These are phyloP conservation scores for Lasius fuliginosus DNA, from an alignment of 2,888 invertebrate genomes.

Conservation along the genomic window DNA sequence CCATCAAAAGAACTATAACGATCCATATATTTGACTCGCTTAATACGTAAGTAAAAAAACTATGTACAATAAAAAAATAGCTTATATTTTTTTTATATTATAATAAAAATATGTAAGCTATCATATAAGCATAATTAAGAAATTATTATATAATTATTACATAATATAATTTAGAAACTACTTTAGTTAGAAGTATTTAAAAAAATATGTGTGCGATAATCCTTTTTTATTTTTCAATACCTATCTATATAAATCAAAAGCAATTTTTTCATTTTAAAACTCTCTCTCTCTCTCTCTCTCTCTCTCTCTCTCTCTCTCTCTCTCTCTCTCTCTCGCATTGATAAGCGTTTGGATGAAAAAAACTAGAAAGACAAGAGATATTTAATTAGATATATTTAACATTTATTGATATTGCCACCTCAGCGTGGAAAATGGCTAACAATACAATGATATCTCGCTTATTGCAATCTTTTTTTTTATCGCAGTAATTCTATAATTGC, in stretches of 20 bases:
- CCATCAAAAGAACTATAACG: not conserved
- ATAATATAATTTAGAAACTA: not conserved
- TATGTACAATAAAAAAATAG: not conserved
- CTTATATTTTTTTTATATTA: conserved; percentile 7
- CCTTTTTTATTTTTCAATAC: not conserved
- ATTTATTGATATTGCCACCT: conserved; percentile 70
- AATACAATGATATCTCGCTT: conserved; percentile 68
- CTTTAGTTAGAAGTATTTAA: not conserved
- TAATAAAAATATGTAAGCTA: not conserved
- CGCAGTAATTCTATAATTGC: conserved; percentile 38
- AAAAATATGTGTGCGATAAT: not conserved
- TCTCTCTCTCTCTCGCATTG: not conserved
- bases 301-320: too few relatives aligned
- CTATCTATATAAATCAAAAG: not conserved
- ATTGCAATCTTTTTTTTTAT: conserved; percentile 59
- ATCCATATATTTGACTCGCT: not conserved
- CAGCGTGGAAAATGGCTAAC: conserved; percentile 69
- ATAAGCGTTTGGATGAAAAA: not conserved
- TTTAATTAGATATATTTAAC: conserved; percentile 63
- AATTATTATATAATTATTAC: too few relatives aligned
- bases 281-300: too few relatives aligned
- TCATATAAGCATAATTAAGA: not conserved
- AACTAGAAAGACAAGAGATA: not conserved
- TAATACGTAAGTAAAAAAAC: not conserved
- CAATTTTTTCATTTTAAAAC: not conserved